Base-by-base conservation (phyloP, 2,888 invertebrate genomes). In the Encarsia formosa region DNA sequence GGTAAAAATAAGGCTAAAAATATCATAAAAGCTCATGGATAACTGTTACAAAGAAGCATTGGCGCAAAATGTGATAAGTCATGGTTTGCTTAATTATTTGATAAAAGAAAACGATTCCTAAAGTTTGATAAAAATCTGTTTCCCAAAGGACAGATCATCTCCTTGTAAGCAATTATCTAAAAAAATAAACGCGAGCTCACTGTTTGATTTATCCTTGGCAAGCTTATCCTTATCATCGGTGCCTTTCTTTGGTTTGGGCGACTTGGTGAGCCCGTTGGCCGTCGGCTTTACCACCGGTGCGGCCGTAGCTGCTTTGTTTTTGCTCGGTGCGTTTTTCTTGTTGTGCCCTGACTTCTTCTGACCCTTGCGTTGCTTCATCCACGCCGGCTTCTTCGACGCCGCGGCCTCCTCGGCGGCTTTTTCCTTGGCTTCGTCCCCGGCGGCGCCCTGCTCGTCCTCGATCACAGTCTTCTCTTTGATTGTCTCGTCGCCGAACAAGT, bases 401-500 rank as follows among this genome's bases (percentile, higher is more conserved):
- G 77, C 71, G 69, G 69, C 77, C 71, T 65, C 69, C 73, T 71
- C 57, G 55, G 68, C 69, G 71, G 66, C 69, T 73, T 72, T 58
- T 57, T 69, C 69, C 48, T 77, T 77, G 18, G 76, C 76, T 49
- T 65, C 78, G 65, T 59, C 79, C 70, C 67, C 77, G 71, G 65
- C 69, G 72, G 72, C 59, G 54, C 66, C 67, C 61, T 69, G 65
- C 81, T 78, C 56, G 59, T 71, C 77, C 62, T 74, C 79, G 61
- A 67, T 71, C 61, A 66, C 63, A 2, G 64, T 68, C 65, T 81
- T 78, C 55, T 86, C 85, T 63, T 85, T 86, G 18, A 84, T 81
- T 26, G 83, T 82, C 3, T 88, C 85, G 61, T 90, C 88, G 3
- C 90, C 91, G 66, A 91, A 90, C 5, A 92, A 74, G 32, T 84